Evolutionary conservation across 2,888 invertebrate genomes (phyloP).

Genomic region (Yponomeuta evonymella): DNA sequence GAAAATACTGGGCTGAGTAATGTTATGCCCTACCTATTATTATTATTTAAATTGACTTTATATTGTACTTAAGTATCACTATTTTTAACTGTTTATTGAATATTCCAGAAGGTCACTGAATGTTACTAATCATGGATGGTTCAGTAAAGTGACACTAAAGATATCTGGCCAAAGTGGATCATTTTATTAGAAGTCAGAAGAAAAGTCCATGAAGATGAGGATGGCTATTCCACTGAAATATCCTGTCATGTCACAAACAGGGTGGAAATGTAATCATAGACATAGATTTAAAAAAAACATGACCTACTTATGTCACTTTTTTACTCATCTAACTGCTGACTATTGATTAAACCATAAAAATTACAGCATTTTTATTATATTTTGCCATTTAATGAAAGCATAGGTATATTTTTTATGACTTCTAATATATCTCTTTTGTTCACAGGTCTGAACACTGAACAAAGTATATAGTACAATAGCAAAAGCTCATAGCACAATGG

Average conservation of each 20-base stretch:
- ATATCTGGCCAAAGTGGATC: slow-evolving; percentile 15
- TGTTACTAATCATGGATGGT: slow-evolving; percentile 48
- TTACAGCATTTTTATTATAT: not conserved
- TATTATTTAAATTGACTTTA: too few relatives aligned
- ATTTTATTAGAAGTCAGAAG: not conserved
- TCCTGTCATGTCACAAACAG: slow-evolving; percentile 40
- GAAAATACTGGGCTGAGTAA: not conserved
- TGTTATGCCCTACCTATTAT: not conserved
- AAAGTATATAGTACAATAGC: slow-evolving; percentile 31
- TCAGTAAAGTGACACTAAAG: slow-evolving; percentile 50
- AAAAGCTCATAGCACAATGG: slow-evolving; percentile 37
- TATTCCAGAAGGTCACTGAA: slow-evolving; percentile 7
- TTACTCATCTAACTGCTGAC: not conserved
- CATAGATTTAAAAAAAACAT: slow-evolving; percentile 53
- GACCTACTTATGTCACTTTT: not conserved
- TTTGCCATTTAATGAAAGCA: not conserved
- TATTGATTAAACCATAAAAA: not conserved
- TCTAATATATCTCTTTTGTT: not conserved
- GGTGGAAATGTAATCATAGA: slow-evolving; percentile 74
- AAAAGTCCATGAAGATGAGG: not conserved
- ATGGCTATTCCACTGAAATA: not conserved
- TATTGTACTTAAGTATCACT: too few relatives aligned
- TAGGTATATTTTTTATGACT: not conserved
- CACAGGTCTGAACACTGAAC: slow-evolving; percentile 39
- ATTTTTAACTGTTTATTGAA: slow-evolving; percentile 27